Base-by-base conservation (phyloP, 2,888 invertebrate genomes). In the Sclerodermus sp. region DNA sequence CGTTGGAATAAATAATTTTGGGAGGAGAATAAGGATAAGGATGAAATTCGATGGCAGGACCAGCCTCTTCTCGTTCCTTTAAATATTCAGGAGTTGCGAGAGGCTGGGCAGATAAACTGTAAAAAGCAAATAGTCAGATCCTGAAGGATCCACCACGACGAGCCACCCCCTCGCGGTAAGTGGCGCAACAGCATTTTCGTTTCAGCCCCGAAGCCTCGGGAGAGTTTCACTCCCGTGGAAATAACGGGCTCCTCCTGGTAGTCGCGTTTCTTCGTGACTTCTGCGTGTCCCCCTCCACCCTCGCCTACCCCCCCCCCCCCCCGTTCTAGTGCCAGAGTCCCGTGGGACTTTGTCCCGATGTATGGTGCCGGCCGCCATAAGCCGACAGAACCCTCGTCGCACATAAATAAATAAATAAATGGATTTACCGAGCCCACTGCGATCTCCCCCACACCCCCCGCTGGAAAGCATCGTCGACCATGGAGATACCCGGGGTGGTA, bases 401-500 rank as follows among this genome's bases (percentile, higher is more conserved):
- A 75, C 74, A 76, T 77, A 77, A 77, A 77, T 77, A 77, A 77
- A 77, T 77, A 76, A 77, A 77, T 76, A 77, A 77, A 77, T 76
- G 76, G 74, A 76, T 76, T 75, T 75, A 71, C 72, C 67, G 63
- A 5, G 23, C 23, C 23, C n/a, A n/a, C n/a, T n/a, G n/a, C n/a
- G n/a, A n/a, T 23, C 23, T 23, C 23, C 23, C 23, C 23, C 23
- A n/a, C 23, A 5, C 23, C 23, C 23, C 23, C 23, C 23, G 3
- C n/a, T n/a, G n/a, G n/a, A n/a, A n/a, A n/a, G n/a, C n/a, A n/a
- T n/a, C n/a, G n/a, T n/a, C n/a, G n/a, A n/a, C n/a, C n/a, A n/a
- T n/a, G n/a, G n/a, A n/a, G n/a, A n/a, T n/a, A n/a, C n/a, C n/a
- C n/a, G n/a, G n/a, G n/a, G n/a, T n/a, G n/a, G n/a, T n/a, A n/a